Percentiles rank a stretch among this genome's conserved stretches.
Evolutionary conservation across 2,797 vertebrate species (phyloP).

Genomic region (Neopelma chrysocephalum): DNA sequence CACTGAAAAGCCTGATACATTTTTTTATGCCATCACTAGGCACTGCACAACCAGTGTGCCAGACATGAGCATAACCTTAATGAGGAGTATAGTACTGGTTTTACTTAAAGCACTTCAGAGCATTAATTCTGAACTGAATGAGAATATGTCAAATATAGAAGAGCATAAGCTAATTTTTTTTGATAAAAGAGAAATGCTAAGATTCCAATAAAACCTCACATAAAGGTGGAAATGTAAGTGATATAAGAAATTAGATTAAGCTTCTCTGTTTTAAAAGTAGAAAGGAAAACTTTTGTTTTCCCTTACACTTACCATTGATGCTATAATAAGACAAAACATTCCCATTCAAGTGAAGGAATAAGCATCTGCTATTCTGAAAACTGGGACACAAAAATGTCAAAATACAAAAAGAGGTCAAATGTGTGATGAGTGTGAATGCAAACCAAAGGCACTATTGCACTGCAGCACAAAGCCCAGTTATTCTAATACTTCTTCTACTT

Average conservation of each 20-base stretch:
- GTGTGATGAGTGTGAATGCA: neutral
- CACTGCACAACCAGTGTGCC: rapidly evolving
- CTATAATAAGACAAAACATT: neutral
- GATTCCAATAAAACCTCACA: neutral
- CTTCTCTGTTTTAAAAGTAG: neutral
- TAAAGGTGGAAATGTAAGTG: neutral
- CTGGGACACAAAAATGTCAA: neutral
- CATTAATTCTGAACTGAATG: neutral
- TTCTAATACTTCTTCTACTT: neutral
- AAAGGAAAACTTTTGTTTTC: neutral
- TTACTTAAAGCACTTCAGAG: neutral
- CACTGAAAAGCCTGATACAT: neutral
- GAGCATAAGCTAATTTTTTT: neutral
- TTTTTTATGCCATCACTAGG: neutral
- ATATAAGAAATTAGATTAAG: neutral
- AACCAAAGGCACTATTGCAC: neutral
- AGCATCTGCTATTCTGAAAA: neutral
- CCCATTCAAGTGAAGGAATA: neutral
- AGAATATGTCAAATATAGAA: neutral
- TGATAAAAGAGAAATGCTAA: neutral
- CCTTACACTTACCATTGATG: neutral
- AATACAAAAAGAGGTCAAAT: neutral
- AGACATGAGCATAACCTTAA: neutral
- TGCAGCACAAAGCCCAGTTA: neutral
- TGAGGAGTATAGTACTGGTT: neutral